These are phyloP conservation scores for Tachina grossa DNA, from an alignment of 2,888 invertebrate species.

Conservation along the genomic window DNA sequence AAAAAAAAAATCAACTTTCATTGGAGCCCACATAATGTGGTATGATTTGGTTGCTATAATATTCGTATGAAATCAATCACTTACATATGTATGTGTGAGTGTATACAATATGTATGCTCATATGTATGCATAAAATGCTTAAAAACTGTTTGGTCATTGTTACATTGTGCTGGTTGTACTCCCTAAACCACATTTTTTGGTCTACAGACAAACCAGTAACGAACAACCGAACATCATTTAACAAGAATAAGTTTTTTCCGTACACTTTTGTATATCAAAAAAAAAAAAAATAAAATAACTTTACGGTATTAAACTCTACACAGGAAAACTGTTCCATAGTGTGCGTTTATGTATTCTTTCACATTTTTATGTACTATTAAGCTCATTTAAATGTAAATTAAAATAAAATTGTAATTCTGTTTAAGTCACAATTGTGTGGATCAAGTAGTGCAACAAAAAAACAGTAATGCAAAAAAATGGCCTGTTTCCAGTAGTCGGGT, in stretches of 20 bases:
- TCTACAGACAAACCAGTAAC: slow-evolving; percentile 32
- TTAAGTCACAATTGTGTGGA: slow-evolving; percentile 74
- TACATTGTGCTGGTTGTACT: not conserved
- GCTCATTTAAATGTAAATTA: slow-evolving; percentile 82
- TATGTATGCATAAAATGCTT: not conserved
- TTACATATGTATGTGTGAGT: not conserved
- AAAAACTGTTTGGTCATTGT: slow-evolving; percentile 25
- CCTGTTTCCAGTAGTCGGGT: not conserved
- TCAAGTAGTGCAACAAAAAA: slow-evolving; percentile 10
- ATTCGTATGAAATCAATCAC: slow-evolving; percentile 3
- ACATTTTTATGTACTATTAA: slow-evolving; percentile 66
- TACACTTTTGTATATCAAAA: not conserved
- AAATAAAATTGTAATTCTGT: slow-evolving; percentile 81
- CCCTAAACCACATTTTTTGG: slow-evolving; percentile 27
- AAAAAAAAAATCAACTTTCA: slow-evolving; percentile 38
- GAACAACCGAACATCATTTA: slow-evolving; percentile 49
- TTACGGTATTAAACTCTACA: slow-evolving; percentile 38
- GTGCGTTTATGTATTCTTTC: slow-evolving; percentile 22
- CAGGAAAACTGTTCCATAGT: not conserved
- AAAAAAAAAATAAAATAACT: not conserved
- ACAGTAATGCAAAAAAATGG: not conserved
- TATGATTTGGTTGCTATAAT: slow-evolving; percentile 1
- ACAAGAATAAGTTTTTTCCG: slow-evolving; percentile 46
- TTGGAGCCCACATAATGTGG: slow-evolving; percentile 44
- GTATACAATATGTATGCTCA: not conserved